Evolutionary conservation across 2,888 invertebrate species (phyloP).

Genomic region (Auanema freiburgensis): DNA sequence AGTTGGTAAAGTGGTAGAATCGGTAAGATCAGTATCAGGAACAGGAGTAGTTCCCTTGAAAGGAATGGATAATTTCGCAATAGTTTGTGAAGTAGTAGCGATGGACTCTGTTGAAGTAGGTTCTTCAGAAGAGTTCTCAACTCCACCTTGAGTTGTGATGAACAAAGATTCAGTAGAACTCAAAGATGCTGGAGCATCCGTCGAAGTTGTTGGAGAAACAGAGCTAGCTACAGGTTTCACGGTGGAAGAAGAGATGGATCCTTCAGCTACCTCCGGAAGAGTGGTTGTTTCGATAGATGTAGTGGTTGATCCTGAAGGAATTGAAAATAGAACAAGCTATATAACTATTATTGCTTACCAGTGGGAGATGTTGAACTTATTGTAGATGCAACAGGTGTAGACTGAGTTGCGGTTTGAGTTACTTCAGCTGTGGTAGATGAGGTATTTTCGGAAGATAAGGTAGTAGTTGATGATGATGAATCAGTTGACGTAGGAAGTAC

Average conservation of each 20-base stretch:
- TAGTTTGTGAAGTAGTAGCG: constrained; percentile 7
- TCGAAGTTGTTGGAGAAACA: neutral
- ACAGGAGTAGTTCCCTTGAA: neutral
- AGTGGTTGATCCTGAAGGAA: constrained; percentile 9
- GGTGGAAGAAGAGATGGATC: constrained; percentile 2
- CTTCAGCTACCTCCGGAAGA: neutral
- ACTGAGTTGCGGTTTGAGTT: constrained; percentile 9
- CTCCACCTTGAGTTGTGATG: neutral
- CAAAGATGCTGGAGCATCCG: constrained; percentile 6
- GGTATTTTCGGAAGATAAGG: constrained; percentile 1
- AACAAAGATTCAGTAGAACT: neutral
- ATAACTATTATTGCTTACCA: no score
- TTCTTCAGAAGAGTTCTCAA: neutral
- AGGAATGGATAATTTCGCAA: neutral
- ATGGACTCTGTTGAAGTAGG: neutral
- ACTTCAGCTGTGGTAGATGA: constrained; percentile 13
- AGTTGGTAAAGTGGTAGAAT: neutral
- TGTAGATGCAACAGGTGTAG: constrained; percentile 1
- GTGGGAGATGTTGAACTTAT: neutral
- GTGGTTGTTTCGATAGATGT: constrained; percentile 2
- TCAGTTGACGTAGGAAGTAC: constrained; percentile 9
- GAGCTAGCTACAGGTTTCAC: constrained; percentile 9
- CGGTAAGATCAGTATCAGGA: neutral
- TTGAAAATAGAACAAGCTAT: no score
- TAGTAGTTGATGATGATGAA: no score